These are phyloP conservation scores for Ianthella basta DNA, from an alignment of 37 sponge, comb jelly and placozoan genomes.

Conservation along the genomic window DNA sequence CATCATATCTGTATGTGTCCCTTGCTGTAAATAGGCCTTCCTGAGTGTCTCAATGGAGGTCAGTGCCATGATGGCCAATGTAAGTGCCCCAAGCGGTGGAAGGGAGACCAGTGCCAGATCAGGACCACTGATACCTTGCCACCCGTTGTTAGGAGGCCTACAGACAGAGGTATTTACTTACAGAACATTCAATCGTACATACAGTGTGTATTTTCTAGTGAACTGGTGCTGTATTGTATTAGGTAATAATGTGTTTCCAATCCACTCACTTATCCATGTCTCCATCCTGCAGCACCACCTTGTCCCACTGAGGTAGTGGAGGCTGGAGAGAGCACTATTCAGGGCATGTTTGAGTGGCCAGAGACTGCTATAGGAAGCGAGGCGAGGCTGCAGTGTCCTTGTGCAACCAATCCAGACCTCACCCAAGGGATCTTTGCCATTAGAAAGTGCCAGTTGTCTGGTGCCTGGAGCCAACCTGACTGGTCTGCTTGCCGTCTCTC, in stretches of 20 bases:
- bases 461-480: constrained; percentile 9
- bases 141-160: neutral
- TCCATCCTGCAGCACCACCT: neutral
- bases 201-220: neutral
- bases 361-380: constrained; percentile 4
- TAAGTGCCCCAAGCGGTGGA: constrained; percentile 10
- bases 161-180: neutral
- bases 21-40: neutral
- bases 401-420: neutral
- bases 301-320: constrained; percentile 9
- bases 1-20: too few species aligned
- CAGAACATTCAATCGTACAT: too few species aligned
- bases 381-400: constrained; percentile 22
- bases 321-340: neutral
- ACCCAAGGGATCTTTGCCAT: constrained; percentile 4
- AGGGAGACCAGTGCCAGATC: constrained; percentile 11
- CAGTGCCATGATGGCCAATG: neutral
- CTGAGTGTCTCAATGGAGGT: constrained; percentile 7
- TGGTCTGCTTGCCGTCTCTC: constrained; percentile 22
- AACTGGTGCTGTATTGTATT: too few species aligned
- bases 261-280: neutral
- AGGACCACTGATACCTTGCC: neutral
- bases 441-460: neutral
- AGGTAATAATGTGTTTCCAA: neutral
- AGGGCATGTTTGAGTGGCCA: constrained; percentile 19